Conservation (phyloP, 2,113 vertebrate species). For the Sebastes schlegelii region DNA sequence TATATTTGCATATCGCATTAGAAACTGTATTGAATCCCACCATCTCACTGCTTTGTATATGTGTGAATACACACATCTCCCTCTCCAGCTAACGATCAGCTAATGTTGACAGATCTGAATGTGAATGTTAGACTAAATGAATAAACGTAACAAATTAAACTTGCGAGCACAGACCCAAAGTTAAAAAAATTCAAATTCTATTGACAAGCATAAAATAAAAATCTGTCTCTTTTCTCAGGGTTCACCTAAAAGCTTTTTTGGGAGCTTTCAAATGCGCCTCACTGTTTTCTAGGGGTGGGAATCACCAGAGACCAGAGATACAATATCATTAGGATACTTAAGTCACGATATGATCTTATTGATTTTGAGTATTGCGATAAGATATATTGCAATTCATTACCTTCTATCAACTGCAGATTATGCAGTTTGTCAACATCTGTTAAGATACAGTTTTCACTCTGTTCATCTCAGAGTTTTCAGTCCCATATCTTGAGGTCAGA, state of each 20-base stretch:
- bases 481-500: too few species aligned
- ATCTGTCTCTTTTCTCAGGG: too few species aligned
- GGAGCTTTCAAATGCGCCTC: background rate
- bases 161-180: too few species aligned
- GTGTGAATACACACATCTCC: background rate
- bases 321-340: too few species aligned
- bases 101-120: background rate
- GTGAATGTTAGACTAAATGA: background rate
- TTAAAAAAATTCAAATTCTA: background rate
- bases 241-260: background rate
- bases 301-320: too few species aligned
- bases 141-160: background rate
- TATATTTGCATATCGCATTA: constrained; percentile 13
- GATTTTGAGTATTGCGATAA: too few species aligned
- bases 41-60: background rate
- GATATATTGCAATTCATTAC: too few species aligned
- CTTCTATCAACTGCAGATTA: too few species aligned
- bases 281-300: background rate
- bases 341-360: too few species aligned
- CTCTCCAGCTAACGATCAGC: background rate
- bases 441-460: too few species aligned
- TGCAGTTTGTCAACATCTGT: too few species aligned
- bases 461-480: too few species aligned
- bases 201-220: background rate
- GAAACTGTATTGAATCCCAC: background rate